Evolutionary conservation across 2,888 invertebrate species (phyloP), one percentile per base, ranked within the genome.

Genomic region (Macaria notata): DNA sequence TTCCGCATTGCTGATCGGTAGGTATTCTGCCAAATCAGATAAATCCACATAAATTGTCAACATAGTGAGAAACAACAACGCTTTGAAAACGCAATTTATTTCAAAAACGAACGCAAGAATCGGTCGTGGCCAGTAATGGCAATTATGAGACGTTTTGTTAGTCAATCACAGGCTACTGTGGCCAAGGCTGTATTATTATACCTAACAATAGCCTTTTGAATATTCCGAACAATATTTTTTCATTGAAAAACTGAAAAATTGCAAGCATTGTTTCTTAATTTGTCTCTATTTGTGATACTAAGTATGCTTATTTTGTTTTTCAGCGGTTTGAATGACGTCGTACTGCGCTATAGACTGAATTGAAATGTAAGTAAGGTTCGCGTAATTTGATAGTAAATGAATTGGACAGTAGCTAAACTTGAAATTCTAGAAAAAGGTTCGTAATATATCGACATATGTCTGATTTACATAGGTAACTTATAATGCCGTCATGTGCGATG

Each of bases 281-380:
- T 41, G 49, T 48, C 29, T 41, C 30, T 3, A n/a, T 29, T 44
- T 5, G 4, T 44, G 1, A 41, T 41, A 41, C 9, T 41, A 41
- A 31, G 4, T 31, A 30, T 42, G 42, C 30, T 47, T 19, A n/a
- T 50, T 41, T 46, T 49, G 52, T 55, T 33, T 62, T 57, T 9
- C 59, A 59, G 59, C 31, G 43, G 54, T 59, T 5, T 62, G 46
- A 53, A 9, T 9, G 9, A 46, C 56, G 50, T 30, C 56, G 50
- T 30, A 45, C n/a, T 38, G 6, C 45, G 30, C 9, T 9, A 43
- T 49, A 48, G 56, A 69, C 45, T 33, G 50, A 51, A 54, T 49
- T 30, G 44, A 46, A 47, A 60, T 38, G 45, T 52, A 52, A 39
- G 50, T 19, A 19, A 30, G 33, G 19, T 19, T 19, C 19, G 19